Evolutionary conservation across 2,113 vertebrate genomes (phyloP), one percentile per base, ranked within the genome.

Genomic region (Caracal caracal): DNA sequence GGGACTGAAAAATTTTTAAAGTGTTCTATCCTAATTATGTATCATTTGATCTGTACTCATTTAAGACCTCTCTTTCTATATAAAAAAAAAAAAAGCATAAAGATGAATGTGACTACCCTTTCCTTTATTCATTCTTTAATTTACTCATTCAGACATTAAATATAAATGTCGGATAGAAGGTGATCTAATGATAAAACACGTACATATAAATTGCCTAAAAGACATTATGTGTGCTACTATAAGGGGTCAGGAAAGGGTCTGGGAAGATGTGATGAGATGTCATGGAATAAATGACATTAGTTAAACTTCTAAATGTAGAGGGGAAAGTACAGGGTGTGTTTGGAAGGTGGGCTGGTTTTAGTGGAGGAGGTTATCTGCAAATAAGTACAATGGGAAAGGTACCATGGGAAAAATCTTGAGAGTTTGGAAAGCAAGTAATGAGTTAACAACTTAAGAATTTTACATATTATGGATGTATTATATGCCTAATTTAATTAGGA

Each of bases 261-360:
- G 66, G 49, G 40, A 51, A 70, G 35, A 66, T 80, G n/a, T 56
- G 78, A 56, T 35, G 12, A 82, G 76, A 51, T 78, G 28, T 86
- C 86, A 35, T 30, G 20, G 63, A 93, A n/a, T 49, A 47, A 79
- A 66, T 80, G 61, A 56, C 43, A 89, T 65, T 71, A 81, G 47
- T 47, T 85, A 90, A 86, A 40, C 37, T 47, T 93, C 61, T 93
- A 95, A 90, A 78, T 65, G 43, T 24, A 88, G 40, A 92, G 33
- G 19, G 33, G n/a, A 76, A 68, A 63, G 37, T 76, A 70, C 9
- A 73, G 51, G 56, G 17, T 76, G 10, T 82, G 73, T 68, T 90
- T 87, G 49, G 59, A 90, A 85, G n/a, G 49, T 49, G 75, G 51
- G 35, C 22, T 78, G 53, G 28, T 82, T 94, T 87, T 76, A 70